Base-by-base conservation (phyloP, 2,888 invertebrate species). In the Gasteruption jaculator region DNA sequence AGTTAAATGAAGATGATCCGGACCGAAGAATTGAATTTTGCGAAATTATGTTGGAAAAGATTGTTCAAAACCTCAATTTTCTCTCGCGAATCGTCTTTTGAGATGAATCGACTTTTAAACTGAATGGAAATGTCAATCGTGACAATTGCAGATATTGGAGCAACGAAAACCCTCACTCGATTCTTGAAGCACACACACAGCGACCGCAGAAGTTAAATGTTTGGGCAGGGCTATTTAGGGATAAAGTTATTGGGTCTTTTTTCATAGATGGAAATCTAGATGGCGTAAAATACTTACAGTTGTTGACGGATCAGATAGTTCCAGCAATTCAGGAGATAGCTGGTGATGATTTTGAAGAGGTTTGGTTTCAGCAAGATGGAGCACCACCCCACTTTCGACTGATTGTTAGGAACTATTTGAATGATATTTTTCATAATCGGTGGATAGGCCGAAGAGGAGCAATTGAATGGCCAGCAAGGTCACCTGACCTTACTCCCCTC, bases 121-220 rank as follows among this genome's bases (percentile, higher is more conserved):
- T 57, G 8, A 53, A 56, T 44, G 50, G 51, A 29, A 30, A 32
- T 20, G 50, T 60, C 10, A 61, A 58, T 38, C 41, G 52, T 12
- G 53, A 55, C 29, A 57, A 59, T 39, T 50, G 45, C 27, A 29
- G 46, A 29, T 11, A 29, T 29, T 29, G 29, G 11, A n/a, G 12
- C 29, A n/a, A 29, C 12, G 29, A 11, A 29, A 29, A 29, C 6
- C 29, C 11, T 11, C 8, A 29, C 12, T 29, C 5, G 6, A 11
- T 29, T 6, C 29, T 8, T 5, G 6, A 29, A 29, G n/a, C n/a
- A n/a, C 6, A 29, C 6, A 29, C 11, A 29, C 29, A 8, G 11
- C 8, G 6, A 11, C 8, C 6, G 6, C 29, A 29, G 6, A 29
- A 11, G 11, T 29, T 11, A n/a, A 11, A 11, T 8, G 11, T 11